These are phyloP conservation scores for Dicerorhinus sumatrensis DNA, from an alignment of 2,113 vertebrate species.

Conservation along the genomic window DNA sequence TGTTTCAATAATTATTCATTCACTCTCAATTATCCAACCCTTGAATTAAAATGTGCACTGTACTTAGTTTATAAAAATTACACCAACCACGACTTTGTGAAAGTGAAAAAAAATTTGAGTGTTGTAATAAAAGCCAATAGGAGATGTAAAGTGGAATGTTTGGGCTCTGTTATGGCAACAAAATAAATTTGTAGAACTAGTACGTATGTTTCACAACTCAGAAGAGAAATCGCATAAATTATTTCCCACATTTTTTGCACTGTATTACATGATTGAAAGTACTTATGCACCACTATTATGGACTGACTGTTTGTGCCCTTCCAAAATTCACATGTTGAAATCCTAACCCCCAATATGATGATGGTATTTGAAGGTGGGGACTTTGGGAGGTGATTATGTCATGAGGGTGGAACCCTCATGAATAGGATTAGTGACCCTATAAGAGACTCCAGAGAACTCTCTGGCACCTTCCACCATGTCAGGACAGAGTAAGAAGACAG, in stretches of 20 bases:
- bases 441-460: background rate
- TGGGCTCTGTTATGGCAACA: background rate
- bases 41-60: background rate
- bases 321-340: background rate
- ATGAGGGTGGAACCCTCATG: background rate
- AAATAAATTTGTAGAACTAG: background rate
- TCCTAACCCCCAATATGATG: background rate
- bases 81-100: background rate
- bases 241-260: background rate
- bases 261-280: background rate
- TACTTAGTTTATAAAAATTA: background rate
- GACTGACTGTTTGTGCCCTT: background rate
- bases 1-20: background rate
- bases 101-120: background rate
- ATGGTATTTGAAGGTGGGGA: background rate
- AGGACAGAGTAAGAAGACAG: background rate
- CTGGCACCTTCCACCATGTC: background rate
- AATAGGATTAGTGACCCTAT: background rate
- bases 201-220: background rate
- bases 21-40: background rate
- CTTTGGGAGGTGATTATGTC: background rate
- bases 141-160: background rate
- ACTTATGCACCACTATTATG: background rate
- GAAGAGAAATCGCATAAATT: background rate
- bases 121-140: background rate